Evolutionary conservation across 2,888 invertebrate genomes (phyloP), one percentile per base, ranked within the genome.

Genomic region (Hyppa rectilinea): DNA sequence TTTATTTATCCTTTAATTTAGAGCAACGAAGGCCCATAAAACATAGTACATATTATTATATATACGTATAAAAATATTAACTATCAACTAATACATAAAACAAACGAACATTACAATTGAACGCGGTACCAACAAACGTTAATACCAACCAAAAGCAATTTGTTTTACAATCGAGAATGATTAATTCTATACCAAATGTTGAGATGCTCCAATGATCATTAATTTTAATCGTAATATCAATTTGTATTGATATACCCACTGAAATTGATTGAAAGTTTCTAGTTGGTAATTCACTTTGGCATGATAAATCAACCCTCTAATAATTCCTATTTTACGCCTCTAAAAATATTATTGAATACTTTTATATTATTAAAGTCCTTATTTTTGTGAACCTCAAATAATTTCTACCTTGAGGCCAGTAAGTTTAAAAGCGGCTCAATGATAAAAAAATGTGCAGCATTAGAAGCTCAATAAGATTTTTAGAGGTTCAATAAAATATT

Each of bases 161-260:
- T 66, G 62, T 76, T 81, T 61, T 29, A 60, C 77, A 81, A 81
- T 52, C 31, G 52, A 58, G 60, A 78, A 71, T 81, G 66, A 78
- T 78, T 79, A 82, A 71, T 81, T 63, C 34, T 34, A 60, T 55
- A 66, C n/a, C 63, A 82, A 81, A 79, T 71, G 52, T 59, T 67
- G 31, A 59, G 82, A 79, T 64, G 80, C 68, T 66, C 38, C 53
- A 50, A 43, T 56, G 47, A 72, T 69, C 45, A 75, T 58, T 72
- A 55, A 71, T 64, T 71, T 63, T 67, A 63, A 80, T 80, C 31
- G 36, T 34, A 56, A 65, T 34, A 36, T 71, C 63, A 61, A 78
- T 81, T 71, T 52, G 36, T 66, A 71, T 62, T 43, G 59, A 67
- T 67, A 40, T 43, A 47, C 58, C 31, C 34, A 56, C 50, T 63